Evolutionary conservation across 2,797 vertebrate genomes (phyloP).

Genomic region (Chiroxiphia lanceolata): DNA sequence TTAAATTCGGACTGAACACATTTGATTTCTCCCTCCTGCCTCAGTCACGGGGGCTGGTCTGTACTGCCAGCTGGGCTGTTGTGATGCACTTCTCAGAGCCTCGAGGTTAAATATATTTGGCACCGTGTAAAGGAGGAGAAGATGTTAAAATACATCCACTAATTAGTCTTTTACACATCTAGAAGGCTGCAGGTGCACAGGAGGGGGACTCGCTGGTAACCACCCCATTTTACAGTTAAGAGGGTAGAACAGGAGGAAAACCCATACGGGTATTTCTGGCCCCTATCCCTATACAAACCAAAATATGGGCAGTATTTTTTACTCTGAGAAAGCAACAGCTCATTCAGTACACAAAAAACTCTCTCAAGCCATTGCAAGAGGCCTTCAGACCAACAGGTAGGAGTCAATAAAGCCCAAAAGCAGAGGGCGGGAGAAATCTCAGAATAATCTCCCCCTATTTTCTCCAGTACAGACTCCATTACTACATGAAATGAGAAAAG

Average conservation of each 20-base stretch:
- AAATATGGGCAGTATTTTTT: not conserved
- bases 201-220: not conserved
- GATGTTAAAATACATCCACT: not conserved
- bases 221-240: not conserved
- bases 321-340: not conserved
- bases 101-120: not conserved
- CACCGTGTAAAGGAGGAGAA: not conserved
- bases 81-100: not conserved
- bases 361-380: not conserved
- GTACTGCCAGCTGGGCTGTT: not conserved
- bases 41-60: not conserved
- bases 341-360: rapidly evolving
- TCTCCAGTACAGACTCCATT: not conserved
- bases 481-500: not conserved
- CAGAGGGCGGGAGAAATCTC: rapidly evolving
- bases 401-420: not conserved
- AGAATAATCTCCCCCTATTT: not conserved
- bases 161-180: not conserved
- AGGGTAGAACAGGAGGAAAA: not conserved
- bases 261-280: not conserved
- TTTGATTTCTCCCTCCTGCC: not conserved
- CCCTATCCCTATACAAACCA: not conserved
- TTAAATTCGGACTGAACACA: not conserved
- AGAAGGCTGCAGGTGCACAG: not conserved
- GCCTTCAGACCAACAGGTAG: not conserved